Conservation (phyloP, 2,888 invertebrate species). For the Idaea straminata region DNA sequence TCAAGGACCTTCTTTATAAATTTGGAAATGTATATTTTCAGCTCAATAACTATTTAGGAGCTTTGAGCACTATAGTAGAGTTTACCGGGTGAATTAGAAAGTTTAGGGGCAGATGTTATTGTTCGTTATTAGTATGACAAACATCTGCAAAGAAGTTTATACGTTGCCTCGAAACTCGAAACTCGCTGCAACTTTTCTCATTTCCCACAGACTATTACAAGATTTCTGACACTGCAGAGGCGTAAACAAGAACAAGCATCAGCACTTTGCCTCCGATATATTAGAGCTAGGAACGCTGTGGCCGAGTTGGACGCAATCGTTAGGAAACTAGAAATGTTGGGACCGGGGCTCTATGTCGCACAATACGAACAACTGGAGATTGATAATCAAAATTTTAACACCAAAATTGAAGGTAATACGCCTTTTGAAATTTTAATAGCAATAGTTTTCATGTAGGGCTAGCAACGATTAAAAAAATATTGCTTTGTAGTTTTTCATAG, state of each 20-base stretch:
- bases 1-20: no score
- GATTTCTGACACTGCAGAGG: constrained; percentile 60
- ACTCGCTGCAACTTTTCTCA: neutral
- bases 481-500: neutral
- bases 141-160: neutral
- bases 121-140: neutral
- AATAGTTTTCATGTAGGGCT: neutral
- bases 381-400: constrained; percentile 63
- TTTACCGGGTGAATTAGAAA: no score
- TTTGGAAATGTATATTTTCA: no score
- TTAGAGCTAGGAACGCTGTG: constrained; percentile 67
- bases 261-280: constrained; percentile 60
- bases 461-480: neutral
- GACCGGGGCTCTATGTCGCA: constrained; percentile 67
- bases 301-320: constrained; percentile 59
- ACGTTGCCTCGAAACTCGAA: neutral
- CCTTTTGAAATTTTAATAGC: no score
- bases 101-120: no score
- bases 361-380: constrained; percentile 67
- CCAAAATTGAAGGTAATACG: constrained; percentile 67
- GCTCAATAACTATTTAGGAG: no score
- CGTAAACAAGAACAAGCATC: constrained; percentile 62
- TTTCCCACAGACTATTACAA: constrained; percentile 56
- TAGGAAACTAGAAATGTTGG: constrained; percentile 61
- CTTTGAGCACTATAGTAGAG: no score